A percentile compares a stretch with the other conserved stretches of the same genome.
phyloP scores from a whole-genome alignment of 2,888 invertebrate genomes.

The Conus canariensis region DNA sequence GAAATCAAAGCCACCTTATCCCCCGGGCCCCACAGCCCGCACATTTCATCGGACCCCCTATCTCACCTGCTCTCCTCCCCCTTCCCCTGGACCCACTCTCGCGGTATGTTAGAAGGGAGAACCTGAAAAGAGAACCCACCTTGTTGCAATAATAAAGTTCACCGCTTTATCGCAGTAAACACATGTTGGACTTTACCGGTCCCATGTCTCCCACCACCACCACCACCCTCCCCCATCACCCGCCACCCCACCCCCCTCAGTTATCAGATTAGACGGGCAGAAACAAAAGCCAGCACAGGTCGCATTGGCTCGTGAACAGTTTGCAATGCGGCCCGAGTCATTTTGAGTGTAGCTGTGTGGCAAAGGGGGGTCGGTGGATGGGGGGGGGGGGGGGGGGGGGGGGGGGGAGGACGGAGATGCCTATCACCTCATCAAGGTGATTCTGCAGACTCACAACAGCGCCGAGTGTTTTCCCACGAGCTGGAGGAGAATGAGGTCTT shows the following conservation, averaged over 20 bases:
- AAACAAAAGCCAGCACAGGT: no score
- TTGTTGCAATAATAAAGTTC: background rate
- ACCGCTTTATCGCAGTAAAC: background rate
- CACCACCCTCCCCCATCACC: background rate
- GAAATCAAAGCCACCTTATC: background rate
- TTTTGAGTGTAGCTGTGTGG: background rate
- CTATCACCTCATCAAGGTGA: slow-evolving; percentile 31
- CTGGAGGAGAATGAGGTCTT: background rate
- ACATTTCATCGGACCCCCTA: background rate
- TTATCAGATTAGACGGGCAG: background rate
- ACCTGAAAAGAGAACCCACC: background rate
- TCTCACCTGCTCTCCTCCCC: background rate
- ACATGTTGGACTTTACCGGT: background rate
- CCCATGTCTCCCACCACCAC: background rate
- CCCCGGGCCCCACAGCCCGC: no score
- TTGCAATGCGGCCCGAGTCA: no score
- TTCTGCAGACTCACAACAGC: background rate
- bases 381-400: background rate
- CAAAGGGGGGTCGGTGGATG: background rate
- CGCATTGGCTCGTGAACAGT: no score
- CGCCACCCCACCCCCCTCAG: background rate
- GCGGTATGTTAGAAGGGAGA: background rate
- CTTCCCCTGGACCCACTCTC: no score
- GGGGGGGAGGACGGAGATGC: background rate
- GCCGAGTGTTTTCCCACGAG: slow-evolving; percentile 22